These are phyloP conservation scores for Drosophila trichaetosa DNA, from an alignment of 2,888 invertebrate genomes.

Conservation along the genomic window DNA sequence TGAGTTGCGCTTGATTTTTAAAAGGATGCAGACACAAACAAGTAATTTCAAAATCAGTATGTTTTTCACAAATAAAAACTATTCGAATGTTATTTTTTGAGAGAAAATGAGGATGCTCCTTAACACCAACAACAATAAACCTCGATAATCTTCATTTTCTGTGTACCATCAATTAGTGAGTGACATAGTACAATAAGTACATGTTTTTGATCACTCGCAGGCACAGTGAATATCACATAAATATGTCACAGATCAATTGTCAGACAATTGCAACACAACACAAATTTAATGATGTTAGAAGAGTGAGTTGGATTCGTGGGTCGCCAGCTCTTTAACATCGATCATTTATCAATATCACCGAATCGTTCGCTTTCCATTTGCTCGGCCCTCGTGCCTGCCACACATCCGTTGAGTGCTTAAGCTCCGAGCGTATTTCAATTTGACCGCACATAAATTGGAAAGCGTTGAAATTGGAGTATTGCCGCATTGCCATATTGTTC, in stretches of 20 bases:
- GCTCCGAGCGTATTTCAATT: slow-evolving; percentile 48
- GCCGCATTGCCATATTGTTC: slow-evolving; percentile 74
- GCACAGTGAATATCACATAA: slow-evolving; percentile 32
- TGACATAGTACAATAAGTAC: neutral
- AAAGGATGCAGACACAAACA: neutral
- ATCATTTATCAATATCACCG: slow-evolving; percentile 74
- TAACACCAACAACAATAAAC: neutral
- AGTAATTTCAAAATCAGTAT: neutral
- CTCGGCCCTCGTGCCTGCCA: slow-evolving; percentile 47
- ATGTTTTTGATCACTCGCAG: slow-evolving; percentile 14
- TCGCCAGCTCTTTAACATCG: slow-evolving; percentile 54
- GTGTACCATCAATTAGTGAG: neutral
- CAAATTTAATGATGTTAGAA: slow-evolving; percentile 7
- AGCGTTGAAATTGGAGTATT: slow-evolving; percentile 68
- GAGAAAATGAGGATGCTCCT: neutral
- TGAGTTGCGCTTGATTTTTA: neutral
- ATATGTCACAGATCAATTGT: slow-evolving; percentile 62
- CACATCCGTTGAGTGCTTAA: slow-evolving; percentile 40
- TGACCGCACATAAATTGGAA: slow-evolving; percentile 61
- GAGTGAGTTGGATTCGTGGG: slow-evolving; percentile 25
- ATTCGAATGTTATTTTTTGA: neutral
- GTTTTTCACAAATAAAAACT: neutral
- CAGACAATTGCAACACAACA: slow-evolving; percentile 47
- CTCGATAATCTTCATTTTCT: neutral
- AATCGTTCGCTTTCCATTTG: slow-evolving; percentile 20